Evolutionary conservation across 1,140 invertebrate genomes (phyloP).

Genomic region (Anastrepha obliqua): DNA sequence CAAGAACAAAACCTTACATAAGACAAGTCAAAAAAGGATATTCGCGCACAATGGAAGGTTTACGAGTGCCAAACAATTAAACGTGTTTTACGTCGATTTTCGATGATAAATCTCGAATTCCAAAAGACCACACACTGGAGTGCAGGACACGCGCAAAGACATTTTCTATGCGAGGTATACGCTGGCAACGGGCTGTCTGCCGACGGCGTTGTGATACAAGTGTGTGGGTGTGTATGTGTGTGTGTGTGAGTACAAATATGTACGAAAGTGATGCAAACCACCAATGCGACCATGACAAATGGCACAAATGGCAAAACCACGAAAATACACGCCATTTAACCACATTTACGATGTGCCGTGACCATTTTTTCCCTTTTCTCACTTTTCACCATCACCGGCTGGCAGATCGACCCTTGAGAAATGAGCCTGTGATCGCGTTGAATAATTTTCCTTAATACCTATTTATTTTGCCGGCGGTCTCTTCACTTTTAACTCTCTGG

Average conservation of each 20-base stretch:
- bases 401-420: conserved; percentile 62
- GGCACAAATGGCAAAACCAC: conserved; percentile 51
- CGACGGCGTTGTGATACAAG: not conserved
- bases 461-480: conserved; percentile 31
- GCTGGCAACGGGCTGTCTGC: not conserved
- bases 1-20: not conserved
- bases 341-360: conserved; percentile 6
- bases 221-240: not conserved
- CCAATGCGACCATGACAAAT: conserved; percentile 1
- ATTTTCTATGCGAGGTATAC: not conserved
- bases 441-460: conserved; percentile 60
- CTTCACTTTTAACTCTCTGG: conserved; percentile 49
- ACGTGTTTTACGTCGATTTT: not conserved
- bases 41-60: not conserved
- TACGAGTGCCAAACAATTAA: conserved; percentile 11
- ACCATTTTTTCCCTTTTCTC: not conserved
- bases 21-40: not conserved
- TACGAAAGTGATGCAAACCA: not conserved
- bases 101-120: not conserved
- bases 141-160: not conserved
- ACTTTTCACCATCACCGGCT: not conserved
- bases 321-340: conserved; percentile 49
- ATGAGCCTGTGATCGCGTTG: conserved; percentile 69
- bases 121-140: not conserved
- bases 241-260: not conserved